Base-by-base conservation (phyloP, 2,888 invertebrate species). In the Campaea margaritaria region DNA sequence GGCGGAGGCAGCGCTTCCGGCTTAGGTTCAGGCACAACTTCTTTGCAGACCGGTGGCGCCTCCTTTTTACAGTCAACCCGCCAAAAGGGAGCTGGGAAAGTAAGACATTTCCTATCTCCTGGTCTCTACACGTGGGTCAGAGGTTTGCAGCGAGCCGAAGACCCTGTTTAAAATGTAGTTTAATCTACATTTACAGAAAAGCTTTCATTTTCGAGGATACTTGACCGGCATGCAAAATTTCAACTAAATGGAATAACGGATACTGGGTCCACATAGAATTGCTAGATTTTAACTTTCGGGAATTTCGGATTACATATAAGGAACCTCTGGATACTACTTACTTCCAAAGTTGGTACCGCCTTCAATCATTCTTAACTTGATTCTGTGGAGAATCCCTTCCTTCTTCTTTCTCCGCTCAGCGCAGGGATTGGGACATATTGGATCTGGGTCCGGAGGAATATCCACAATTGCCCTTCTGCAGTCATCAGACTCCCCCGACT, bases 281-380 rank as follows among this genome's bases (percentile, higher is more conserved):
- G n/a, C n/a, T n/a, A n/a, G n/a, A n/a, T n/a, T n/a, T n/a, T n/a
- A n/a, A n/a, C n/a, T n/a, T n/a, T n/a, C n/a, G n/a, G n/a, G n/a
- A n/a, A n/a, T n/a, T n/a, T n/a, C n/a, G n/a, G n/a, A n/a, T n/a
- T n/a, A n/a, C n/a, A n/a, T n/a, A n/a, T n/a, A n/a, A n/a, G n/a
- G n/a, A 12, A 15, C 7, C 12, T 21, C 21, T 21, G 13, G 1
- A 47, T 16, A 76, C 89, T 86, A 72, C n/a, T n/a, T n/a, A 91
- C 91, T 89, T 68, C 90, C 90, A 76, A 92, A 91, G 65, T 91
- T 92, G 0, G 89, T 83, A 54, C 91, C 91, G 15, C 91, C 91
- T 67, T 91, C 89, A 16, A 87, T 72, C 9, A 92, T 70, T 68
- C 68, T 86, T 51, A 91, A 59, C 70, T 89, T 90, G 21, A 91